Evolutionary conservation across 2,888 invertebrate genomes (phyloP), one percentile per base, ranked within the genome.

Genomic region (Drosophila emarginata): DNA sequence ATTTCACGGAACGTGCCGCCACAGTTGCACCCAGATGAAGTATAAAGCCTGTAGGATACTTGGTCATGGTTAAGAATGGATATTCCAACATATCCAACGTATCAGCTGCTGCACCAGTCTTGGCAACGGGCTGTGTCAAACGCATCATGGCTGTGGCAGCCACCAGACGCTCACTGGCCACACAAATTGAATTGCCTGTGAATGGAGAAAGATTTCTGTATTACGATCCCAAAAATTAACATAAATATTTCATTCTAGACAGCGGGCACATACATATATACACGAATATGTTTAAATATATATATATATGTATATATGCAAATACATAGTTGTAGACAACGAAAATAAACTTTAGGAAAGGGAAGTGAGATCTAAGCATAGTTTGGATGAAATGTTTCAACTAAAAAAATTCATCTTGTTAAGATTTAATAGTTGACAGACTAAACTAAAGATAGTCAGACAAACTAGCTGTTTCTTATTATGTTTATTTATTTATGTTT

Each of bases 1-100:
- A 92, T 92, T 97, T 97, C 60, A 94, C 98, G 61, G 94, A 97
- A 90, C 96, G 93, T 0, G 97, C 96, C 72, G 96, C 96, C 36
- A 97, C 97, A 3, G 96, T 94, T 14, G 96, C 98, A 68, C 97
- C 98, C 79, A 98, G 94, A 90, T 97, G 96, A 15, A 96, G 93
- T 78, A 99, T 95, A 88, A 98, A 97, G 11, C 97, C 97, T 0
- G 95, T 93, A 5, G 98, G 98, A 91, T 97, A 98, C 82, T 96
- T 96, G 0, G 96, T 94, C 94, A 99, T 95, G 0, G 99, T 99
- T 61, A 99, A 93, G 91, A 99, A 98, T 0, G 99, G 99, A 91
- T 98, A 99, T 89, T 99, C 99, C 90, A 98, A 92, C 95, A 98
- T 95, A 75, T 98, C 97, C 82, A 97, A 93, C 87, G 95, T 95